Conservation (phyloP, 1,140 invertebrate genomes). For the Batillaria attramentaria region DNA sequence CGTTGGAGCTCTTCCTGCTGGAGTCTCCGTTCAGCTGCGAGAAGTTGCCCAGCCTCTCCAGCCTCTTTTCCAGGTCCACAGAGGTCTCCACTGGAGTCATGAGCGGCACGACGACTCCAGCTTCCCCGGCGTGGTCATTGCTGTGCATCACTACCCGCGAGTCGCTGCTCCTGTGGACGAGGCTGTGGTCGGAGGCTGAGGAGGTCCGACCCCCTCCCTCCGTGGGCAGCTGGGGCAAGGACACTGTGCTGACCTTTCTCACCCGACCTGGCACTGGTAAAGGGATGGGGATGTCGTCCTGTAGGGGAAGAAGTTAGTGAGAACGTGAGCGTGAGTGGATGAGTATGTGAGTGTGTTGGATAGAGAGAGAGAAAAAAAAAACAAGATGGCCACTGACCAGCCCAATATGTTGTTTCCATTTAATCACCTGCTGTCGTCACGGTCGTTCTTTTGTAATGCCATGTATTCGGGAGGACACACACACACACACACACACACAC, state of each 20-base stretch:
- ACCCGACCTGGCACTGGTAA: too few species aligned
- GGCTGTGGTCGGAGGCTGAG: not conserved
- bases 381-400: not conserved
- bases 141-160: not conserved
- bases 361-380: not conserved
- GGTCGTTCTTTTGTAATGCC: too few species aligned
- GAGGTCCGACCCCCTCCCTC: not conserved
- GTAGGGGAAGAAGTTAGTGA: too few species aligned
- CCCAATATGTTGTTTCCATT: too few species aligned
- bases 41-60: not conserved
- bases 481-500: too few species aligned
- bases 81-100: slow-evolving; percentile 16
- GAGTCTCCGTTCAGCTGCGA: not conserved
- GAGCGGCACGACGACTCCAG: not conserved
- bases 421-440: too few species aligned
- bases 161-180: not conserved
- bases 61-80: slow-evolving; percentile 16
- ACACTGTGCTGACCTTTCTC: slow-evolving; percentile 17
- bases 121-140: not conserved
- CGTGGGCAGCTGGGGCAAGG: not conserved
- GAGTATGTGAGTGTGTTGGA: not conserved
- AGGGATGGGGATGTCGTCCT: too few species aligned
- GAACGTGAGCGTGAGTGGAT: not conserved
- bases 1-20: slow-evolving; percentile 24
- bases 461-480: too few species aligned